Evolutionary conservation across 2,797 vertebrate species (phyloP).

Genomic region (Scarus forsteni): DNA sequence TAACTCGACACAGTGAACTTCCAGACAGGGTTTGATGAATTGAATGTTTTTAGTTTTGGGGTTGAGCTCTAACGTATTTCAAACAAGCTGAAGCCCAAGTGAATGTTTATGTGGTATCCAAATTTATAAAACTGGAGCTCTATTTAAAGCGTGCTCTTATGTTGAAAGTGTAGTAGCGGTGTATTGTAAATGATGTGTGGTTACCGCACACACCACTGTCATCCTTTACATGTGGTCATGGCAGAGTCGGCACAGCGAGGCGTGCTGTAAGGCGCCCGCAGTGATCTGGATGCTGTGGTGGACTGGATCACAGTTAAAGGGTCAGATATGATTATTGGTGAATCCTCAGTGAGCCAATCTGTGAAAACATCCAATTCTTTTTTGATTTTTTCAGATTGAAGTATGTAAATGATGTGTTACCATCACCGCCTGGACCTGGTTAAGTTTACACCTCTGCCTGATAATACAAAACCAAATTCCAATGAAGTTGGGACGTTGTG

Average conservation of each 20-base stretch:
- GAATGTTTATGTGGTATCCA: conserved; percentile 52
- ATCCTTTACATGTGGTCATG: conserved; percentile 38
- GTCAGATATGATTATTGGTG: no score
- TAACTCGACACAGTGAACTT: conserved; percentile 54
- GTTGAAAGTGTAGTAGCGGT: conserved; percentile 33
- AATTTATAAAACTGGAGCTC: conserved; percentile 42
- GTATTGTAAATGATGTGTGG: conserved; percentile 43
- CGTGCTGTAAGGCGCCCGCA: neutral
- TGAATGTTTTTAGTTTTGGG: conserved; percentile 41
- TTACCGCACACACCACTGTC: conserved; percentile 31
- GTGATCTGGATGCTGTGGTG: no score
- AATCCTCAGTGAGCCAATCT: no score
- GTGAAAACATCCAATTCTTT: no score
- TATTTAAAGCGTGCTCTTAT: conserved; percentile 40
- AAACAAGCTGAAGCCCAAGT: conserved; percentile 28
- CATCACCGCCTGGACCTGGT: no score
- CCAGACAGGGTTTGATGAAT: conserved; percentile 41
- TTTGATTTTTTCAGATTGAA: no score
- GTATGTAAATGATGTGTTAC: no score
- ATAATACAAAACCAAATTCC: no score
- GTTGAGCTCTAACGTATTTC: conserved; percentile 30
- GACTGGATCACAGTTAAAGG: no score
- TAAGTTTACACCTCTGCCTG: no score
- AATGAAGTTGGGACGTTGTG: no score
- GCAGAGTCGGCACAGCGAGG: neutral